These are phyloP conservation scores for Zaprionus tsacasi DNA, from an alignment of 1,140 invertebrate species.

Conservation along the genomic window DNA sequence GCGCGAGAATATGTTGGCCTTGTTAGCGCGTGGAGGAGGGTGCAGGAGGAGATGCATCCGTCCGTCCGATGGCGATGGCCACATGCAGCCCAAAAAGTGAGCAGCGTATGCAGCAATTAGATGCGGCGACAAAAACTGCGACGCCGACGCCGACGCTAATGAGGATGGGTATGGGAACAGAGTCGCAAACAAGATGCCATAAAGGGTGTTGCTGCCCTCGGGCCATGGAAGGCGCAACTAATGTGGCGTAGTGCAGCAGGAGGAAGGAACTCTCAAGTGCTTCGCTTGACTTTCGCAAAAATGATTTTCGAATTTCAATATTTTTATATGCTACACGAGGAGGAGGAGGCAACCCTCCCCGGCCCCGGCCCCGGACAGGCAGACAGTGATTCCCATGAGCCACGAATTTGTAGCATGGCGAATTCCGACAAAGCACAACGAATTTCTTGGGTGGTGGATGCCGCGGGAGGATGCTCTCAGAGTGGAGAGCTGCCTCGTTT, in stretches of 20 bases:
- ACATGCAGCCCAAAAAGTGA: constrained; percentile 22
- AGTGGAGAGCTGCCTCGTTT: constrained; percentile 21
- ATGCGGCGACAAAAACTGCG: constrained; percentile 69
- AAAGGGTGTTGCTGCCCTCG: constrained; percentile 30
- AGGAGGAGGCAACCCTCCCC: constrained; percentile 35
- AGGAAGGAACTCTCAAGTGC: constrained; percentile 54
- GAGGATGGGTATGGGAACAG: constrained; percentile 65
- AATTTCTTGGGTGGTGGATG: constrained; percentile 67
- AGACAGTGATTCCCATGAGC: constrained; percentile 65
- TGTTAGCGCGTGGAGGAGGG: constrained; percentile 67
- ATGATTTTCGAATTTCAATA: constrained; percentile 83
- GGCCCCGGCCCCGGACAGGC: constrained; percentile 8
- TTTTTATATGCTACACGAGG: constrained; percentile 36
- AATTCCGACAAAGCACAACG: constrained; percentile 77
- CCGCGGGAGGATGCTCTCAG: constrained; percentile 5
- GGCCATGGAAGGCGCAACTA: constrained; percentile 50
- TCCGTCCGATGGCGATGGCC: constrained; percentile 2
- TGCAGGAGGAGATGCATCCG: constrained; percentile 12
- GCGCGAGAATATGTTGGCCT: constrained; percentile 78
- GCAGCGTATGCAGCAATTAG: constrained; percentile 79
- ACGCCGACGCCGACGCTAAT: constrained; percentile 61
- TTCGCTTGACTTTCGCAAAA: constrained; percentile 50
- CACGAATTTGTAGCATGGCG: constrained; percentile 71
- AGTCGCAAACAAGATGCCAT: constrained; percentile 48
- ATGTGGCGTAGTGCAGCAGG: constrained; percentile 38